A percentile compares a stretch with the other conserved stretches of the same genome.
These are phyloP conservation scores for Patella pellucida DNA, from an alignment of 2,888 invertebrate genomes.

Conservation along the genomic window DNA sequence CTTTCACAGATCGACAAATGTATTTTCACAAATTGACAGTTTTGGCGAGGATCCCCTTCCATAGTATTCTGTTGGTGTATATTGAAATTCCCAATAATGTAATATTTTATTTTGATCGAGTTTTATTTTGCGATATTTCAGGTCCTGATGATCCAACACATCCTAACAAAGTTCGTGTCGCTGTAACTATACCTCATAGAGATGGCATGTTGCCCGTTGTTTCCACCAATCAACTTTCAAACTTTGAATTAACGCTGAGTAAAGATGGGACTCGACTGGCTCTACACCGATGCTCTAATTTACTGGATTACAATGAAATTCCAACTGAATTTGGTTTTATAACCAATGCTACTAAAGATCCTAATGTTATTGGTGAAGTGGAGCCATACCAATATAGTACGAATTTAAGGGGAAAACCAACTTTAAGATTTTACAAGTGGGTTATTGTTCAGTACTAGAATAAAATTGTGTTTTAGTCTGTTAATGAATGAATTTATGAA, in stretches of 20 bases:
- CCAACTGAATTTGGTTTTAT: constrained; percentile 62
- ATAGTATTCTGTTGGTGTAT: no score
- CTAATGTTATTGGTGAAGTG: constrained; percentile 53
- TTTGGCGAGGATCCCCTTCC: no score
- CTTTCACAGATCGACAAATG: no score
- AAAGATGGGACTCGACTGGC: constrained; percentile 65
- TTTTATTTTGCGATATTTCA: constrained; percentile 31
- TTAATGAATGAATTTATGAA: background rate
- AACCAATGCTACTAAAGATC: constrained; percentile 58
- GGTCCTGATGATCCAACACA: constrained; percentile 61
- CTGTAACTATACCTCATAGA: constrained; percentile 67
- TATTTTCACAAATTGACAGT: no score
- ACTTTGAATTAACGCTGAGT: constrained; percentile 69
- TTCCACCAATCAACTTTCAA: constrained; percentile 66
- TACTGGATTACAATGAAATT: constrained; percentile 61
- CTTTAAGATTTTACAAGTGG: constrained; percentile 68
- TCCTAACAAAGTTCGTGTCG: constrained; percentile 65
- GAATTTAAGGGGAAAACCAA: constrained; percentile 51
- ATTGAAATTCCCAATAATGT: no score
- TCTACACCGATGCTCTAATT: constrained; percentile 69
- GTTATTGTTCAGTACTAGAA: background rate
- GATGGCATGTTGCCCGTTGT: constrained; percentile 70
- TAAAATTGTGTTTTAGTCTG: background rate
- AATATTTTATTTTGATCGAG: background rate
- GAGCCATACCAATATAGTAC: constrained; percentile 66